A percentile compares a stretch with the other conserved stretches of the same genome.
These are phyloP conservation scores for Macquaria ambigua DNA, from an alignment of 2,113 vertebrate genomes.

Conservation along the genomic window DNA sequence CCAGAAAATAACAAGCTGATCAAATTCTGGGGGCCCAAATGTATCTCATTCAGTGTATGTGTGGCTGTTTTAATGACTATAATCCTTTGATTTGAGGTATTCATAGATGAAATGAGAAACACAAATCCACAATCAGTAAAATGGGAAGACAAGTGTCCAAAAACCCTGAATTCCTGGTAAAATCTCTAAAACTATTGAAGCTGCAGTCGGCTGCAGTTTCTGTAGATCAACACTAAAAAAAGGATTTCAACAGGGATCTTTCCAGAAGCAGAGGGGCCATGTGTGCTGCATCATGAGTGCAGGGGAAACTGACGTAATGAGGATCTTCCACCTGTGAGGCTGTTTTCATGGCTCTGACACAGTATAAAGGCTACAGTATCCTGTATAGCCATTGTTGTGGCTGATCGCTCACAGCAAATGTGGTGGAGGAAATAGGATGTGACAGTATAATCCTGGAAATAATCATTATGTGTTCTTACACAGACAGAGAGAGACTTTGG, in stretches of 20 bases:
- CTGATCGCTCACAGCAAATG: conserved; percentile 46
- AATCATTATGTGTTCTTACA: conserved; percentile 39
- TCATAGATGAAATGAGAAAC: not conserved
- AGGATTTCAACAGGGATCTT: not conserved
- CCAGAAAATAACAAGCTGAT: not conserved
- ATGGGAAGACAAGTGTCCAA: not conserved
- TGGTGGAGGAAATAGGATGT: conserved; percentile 72
- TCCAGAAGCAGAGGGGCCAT: not conserved
- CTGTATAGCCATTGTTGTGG: conserved; percentile 72
- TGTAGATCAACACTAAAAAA: not conserved
- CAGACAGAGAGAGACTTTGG: not conserved
- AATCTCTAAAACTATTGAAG: not conserved
- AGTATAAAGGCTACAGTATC: conserved; percentile 45
- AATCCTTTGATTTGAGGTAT: not conserved
- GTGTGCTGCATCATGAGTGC: not conserved
- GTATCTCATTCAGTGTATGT: not conserved
- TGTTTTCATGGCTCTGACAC: conserved; percentile 24
- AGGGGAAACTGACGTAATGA: conserved; percentile 44
- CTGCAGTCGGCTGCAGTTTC: not conserved
- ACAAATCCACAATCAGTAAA: not conserved
- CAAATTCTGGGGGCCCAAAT: not conserved
- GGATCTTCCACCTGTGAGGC: conserved; percentile 31
- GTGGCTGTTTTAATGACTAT: not conserved
- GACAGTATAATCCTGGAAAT: conserved; percentile 49
- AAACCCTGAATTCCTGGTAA: not conserved